Percentiles rank a stretch among this genome's conserved stretches.
Conservation (phyloP, 2,113 vertebrate genomes). For the Aldabrachelys gigantea region DNA sequence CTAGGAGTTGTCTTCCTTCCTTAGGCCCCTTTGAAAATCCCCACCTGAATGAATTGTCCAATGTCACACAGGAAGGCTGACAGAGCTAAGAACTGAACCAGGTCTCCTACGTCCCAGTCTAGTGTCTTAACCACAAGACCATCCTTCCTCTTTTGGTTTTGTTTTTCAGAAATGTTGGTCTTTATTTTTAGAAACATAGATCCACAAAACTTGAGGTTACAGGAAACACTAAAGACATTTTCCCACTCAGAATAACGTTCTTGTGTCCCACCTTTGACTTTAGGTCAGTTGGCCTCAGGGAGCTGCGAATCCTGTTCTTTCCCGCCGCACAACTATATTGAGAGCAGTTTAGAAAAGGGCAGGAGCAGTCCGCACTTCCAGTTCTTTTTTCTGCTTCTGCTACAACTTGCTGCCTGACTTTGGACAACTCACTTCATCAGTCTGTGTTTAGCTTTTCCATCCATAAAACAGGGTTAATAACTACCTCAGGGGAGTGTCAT, state of each 20-base stretch:
- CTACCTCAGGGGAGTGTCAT: background rate
- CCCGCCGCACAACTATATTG: background rate
- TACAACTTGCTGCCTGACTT: conserved; percentile 33
- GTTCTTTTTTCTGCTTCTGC: background rate
- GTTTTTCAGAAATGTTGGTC: background rate
- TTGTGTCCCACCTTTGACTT: background rate
- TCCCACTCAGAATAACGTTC: background rate
- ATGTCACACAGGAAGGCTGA: background rate
- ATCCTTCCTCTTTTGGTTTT: background rate
- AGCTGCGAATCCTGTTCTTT: background rate
- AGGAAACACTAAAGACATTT: background rate
- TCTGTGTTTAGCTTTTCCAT: background rate
- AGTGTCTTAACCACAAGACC: background rate
- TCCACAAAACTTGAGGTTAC: accelerated
- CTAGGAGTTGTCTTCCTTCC: background rate
- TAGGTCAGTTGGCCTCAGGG: background rate
- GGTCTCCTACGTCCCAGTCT: background rate
- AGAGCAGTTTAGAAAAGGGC: background rate
- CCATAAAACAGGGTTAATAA: conserved; percentile 38
- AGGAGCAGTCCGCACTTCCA: background rate
- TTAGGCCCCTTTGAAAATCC: background rate
- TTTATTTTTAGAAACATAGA: background rate
- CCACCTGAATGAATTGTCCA: background rate
- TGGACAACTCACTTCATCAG: background rate
- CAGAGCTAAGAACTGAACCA: accelerated